A percentile compares a stretch with the other conserved stretches of the same genome.
Evolutionary conservation across 2,113 vertebrate genomes (phyloP).

Genomic region (Antennarius striatus): DNA sequence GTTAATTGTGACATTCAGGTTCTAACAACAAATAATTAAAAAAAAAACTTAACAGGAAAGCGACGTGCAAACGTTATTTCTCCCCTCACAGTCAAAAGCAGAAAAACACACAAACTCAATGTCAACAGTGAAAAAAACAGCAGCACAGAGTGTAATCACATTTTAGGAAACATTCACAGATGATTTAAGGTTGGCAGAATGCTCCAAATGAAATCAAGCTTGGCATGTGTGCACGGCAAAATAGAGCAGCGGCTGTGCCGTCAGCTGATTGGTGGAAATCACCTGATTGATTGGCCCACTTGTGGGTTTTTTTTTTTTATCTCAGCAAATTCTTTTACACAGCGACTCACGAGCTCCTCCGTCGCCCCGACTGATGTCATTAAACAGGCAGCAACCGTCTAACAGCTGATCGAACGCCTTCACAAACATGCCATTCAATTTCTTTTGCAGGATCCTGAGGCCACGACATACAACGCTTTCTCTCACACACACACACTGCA

Average conservation of each 20-base stretch:
- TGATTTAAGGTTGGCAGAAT: conserved; percentile 12
- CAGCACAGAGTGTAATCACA: conserved; percentile 31
- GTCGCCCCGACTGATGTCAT: conserved; percentile 3
- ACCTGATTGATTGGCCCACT: too few species aligned
- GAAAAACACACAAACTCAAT: not conserved
- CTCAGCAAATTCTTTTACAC: not conserved
- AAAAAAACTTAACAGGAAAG: not conserved
- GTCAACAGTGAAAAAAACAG: not conserved
- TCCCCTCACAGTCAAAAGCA: not conserved
- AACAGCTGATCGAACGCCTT: conserved; percentile 36
- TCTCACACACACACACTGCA: conserved; percentile 10
- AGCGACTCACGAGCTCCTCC: not conserved
- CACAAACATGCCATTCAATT: conserved; percentile 48
- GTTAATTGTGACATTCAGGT: not conserved
- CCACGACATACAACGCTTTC: conserved; percentile 14
- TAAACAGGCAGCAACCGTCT: conserved; percentile 16
- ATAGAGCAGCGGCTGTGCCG: not conserved
- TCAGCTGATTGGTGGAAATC: too few species aligned
- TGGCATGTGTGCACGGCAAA: conserved; percentile 31
- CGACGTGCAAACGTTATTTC: too few species aligned
- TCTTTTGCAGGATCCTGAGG: conserved; percentile 58
- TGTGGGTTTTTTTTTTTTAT: too few species aligned
- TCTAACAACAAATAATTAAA: not conserved
- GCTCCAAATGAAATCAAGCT: conserved; percentile 47
- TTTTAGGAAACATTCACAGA: conserved; percentile 28